Evolutionary conservation across 1,140 invertebrate genomes (phyloP).

Genomic region (Trissolcus basalis): DNA sequence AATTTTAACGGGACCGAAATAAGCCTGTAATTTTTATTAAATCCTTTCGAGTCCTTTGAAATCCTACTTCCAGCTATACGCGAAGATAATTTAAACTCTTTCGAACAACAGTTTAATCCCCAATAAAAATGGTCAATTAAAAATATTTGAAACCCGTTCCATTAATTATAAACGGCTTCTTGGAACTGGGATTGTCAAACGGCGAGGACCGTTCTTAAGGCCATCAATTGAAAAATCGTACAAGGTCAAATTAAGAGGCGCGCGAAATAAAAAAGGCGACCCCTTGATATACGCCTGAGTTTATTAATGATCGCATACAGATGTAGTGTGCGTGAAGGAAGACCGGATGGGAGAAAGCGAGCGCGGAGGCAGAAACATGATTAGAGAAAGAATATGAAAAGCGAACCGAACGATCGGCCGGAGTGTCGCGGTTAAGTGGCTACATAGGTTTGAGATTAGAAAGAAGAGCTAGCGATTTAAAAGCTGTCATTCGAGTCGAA

Average conservation of each 20-base stretch:
- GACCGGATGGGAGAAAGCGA: conserved; percentile 11
- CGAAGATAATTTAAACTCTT: not conserved
- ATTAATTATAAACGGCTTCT: conserved; percentile 16
- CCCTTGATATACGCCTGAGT: conserved; percentile 26
- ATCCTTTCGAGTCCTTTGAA: too few species aligned
- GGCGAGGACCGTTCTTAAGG: not conserved
- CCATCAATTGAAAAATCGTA: conserved; percentile 12
- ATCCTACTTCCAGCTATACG: not conserved
- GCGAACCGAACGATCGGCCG: too few species aligned
- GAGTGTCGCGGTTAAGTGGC: conserved; percentile 65
- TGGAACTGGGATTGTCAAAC: conserved; percentile 10
- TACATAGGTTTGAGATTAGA: conserved; percentile 68
- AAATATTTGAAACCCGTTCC: conserved; percentile 19
- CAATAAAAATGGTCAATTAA: conserved; percentile 18
- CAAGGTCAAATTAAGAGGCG: conserved; percentile 17
- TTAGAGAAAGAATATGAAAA: conserved; percentile 24
- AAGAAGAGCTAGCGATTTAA: conserved; percentile 63
- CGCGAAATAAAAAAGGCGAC: conserved; percentile 18
- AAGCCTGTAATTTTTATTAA: too few species aligned
- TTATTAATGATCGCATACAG: conserved; percentile 31
- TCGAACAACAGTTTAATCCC: conserved; percentile 10
- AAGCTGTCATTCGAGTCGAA: conserved; percentile 62
- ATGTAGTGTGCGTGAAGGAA: conserved; percentile 19
- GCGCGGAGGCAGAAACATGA: conserved; percentile 12
- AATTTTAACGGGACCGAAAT: too few species aligned